Conservation (phyloP, 2,113 vertebrate genomes). For the Tympanuchus pallidicinctus region DNA sequence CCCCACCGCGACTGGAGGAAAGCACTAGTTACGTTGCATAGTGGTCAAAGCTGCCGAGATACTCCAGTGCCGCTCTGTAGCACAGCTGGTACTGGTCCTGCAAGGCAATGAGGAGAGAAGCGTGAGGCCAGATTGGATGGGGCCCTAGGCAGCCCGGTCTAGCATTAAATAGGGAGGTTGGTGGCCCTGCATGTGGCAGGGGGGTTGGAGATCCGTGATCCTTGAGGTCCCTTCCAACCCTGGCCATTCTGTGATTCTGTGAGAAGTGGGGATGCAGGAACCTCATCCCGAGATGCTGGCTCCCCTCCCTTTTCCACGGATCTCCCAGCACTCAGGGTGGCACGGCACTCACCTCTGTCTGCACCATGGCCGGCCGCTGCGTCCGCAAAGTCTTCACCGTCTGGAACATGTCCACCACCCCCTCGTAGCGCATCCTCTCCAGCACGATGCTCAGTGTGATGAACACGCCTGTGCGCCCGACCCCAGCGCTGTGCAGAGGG, state of each 20-base stretch:
- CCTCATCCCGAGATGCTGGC: not conserved
- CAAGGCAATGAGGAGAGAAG: not conserved
- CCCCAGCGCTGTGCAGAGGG: constrained; percentile 84
- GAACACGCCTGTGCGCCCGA: constrained; percentile 95
- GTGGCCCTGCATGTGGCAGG: too few species aligned
- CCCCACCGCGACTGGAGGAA: constrained; percentile 74
- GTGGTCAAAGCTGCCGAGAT: constrained; percentile 98
- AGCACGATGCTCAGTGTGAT: constrained; percentile 95
- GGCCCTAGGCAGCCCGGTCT: too few species aligned
- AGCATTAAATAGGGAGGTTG: too few species aligned
- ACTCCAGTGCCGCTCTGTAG: constrained; percentile 96
- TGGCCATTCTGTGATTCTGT: too few species aligned
- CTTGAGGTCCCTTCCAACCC: too few species aligned
- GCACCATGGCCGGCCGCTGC: constrained; percentile 96
- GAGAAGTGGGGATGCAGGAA: not conserved
- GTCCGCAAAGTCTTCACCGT: constrained; percentile 95
- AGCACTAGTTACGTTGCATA: constrained; percentile 96
- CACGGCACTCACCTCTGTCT: constrained; percentile 87
- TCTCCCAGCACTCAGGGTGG: rapidly evolving
- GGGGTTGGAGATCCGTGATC: too few species aligned
- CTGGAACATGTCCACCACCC: constrained; percentile 96
- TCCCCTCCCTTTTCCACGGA: not conserved
- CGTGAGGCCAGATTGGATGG: not conserved
- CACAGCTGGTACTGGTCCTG: constrained; percentile 99
- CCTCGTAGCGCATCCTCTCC: constrained; percentile 97